phyloP scores from a whole-genome alignment of 2,888 invertebrate genomes.

The Ectobius pallidus region DNA sequence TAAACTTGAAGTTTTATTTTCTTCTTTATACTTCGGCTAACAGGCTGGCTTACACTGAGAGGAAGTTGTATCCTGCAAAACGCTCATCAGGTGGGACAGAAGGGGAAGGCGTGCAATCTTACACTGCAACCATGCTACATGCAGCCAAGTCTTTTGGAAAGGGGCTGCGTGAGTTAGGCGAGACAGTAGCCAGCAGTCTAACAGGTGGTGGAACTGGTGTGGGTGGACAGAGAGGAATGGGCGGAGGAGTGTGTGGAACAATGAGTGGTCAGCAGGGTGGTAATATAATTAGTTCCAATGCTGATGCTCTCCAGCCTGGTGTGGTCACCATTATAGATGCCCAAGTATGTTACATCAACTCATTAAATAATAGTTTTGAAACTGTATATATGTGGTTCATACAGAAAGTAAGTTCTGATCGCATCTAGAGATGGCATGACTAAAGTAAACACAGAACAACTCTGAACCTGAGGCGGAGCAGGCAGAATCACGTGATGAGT shows the following conservation, averaged over 20 bases:
- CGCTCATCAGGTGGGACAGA: constrained; percentile 72
- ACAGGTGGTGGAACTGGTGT: constrained; percentile 62
- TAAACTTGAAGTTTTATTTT: too few relatives aligned
- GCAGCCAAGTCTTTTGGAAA: constrained; percentile 94
- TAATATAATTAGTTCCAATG: neutral
- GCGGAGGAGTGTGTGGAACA: constrained; percentile 37
- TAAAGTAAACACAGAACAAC: too few relatives aligned
- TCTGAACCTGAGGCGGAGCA: too few relatives aligned
- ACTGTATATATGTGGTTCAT: too few relatives aligned
- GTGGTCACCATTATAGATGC: constrained; percentile 88
- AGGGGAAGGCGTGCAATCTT: constrained; percentile 77
- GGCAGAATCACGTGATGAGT: too few relatives aligned
- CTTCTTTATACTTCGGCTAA: too few relatives aligned
- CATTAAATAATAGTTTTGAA: too few relatives aligned
- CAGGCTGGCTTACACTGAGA: constrained; percentile 72
- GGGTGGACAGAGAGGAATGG: constrained; percentile 15
- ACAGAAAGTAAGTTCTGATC: too few relatives aligned
- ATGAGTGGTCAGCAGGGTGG: constrained; percentile 35
- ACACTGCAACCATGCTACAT: constrained; percentile 90
- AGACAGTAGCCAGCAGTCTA: constrained; percentile 89
- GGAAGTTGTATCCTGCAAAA: constrained; percentile 77
- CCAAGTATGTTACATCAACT: constrained; percentile 60
- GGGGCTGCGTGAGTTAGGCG: constrained; percentile 87
- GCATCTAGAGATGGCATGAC: too few relatives aligned
- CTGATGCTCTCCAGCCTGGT: constrained; percentile 78